Conservation (phyloP, 2,888 invertebrate species). For the Drosophila borborema region DNA sequence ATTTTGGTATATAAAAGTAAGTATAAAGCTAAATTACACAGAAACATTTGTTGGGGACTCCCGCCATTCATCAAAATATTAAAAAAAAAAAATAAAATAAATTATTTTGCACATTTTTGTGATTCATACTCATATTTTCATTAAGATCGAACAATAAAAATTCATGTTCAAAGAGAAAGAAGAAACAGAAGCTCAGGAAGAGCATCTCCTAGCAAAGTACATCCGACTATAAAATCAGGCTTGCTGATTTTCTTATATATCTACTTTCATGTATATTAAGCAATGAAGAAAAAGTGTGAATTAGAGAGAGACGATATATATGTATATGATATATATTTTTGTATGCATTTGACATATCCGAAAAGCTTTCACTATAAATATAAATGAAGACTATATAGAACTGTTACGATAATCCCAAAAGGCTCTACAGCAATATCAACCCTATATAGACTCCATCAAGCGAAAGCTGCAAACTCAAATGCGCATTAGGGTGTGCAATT, state of each 20-base stretch:
- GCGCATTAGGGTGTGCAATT: slow-evolving; percentile 10
- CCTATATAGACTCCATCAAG: not conserved
- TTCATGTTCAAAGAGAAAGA: not conserved
- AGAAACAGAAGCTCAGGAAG: not conserved
- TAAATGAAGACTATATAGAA: not conserved
- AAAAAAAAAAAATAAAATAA: not conserved
- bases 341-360: not conserved
- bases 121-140: not conserved
- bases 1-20: not conserved
- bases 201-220: not conserved
- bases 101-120: not conserved
- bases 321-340: not conserved
- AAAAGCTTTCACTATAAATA: not conserved
- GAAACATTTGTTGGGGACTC: not conserved
- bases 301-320: not conserved
- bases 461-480: not conserved
- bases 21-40: not conserved
- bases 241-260: not conserved
- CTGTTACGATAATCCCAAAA: not conserved
- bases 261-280: not conserved
- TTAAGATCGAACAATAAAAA: not conserved
- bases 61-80: not conserved
- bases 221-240: not conserved
- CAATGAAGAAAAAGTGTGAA: not conserved
- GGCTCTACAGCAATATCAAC: not conserved